A percentile compares a stretch with the other conserved stretches of the same genome.
Conservation (phyloP, 2,113 vertebrate genomes). For the Echinops telfairi region DNA sequence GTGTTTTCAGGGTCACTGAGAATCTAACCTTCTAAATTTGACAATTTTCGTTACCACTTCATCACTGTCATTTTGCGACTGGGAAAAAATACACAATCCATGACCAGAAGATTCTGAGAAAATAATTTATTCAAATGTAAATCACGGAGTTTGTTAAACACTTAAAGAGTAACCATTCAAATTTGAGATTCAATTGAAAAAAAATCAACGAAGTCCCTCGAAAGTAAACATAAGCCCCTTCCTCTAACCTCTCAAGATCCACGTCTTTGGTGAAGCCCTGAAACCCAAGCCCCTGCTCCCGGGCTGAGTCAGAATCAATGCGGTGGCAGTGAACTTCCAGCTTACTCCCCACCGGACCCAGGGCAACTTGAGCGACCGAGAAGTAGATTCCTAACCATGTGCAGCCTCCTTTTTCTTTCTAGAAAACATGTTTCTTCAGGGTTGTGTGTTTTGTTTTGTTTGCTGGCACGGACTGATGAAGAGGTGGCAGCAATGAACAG, state of each 20-base stretch:
- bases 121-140: conserved; percentile 81
- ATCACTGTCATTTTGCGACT: no score
- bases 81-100: conserved; percentile 52
- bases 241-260: neutral
- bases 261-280: conserved; percentile 51
- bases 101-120: conserved; percentile 74
- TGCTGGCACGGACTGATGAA: neutral
- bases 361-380: neutral
- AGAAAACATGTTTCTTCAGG: no score
- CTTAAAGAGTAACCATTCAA: conserved; percentile 41
- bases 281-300: neutral
- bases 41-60: no score
- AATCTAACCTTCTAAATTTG: neutral
- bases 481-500: neutral
- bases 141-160: conserved; percentile 42
- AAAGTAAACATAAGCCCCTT: conserved; percentile 23
- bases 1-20: neutral
- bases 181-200: conserved; percentile 51
- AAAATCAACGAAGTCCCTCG: conserved; percentile 43
- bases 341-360: neutral
- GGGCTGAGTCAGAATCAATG: no score
- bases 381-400: neutral
- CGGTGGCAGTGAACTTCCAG: no score
- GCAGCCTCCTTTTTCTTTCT: neutral
- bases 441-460: neutral